These are phyloP conservation scores for Caenorhabditis panamensis DNA, from an alignment of 2,888 invertebrate species.

Conservation along the genomic window DNA sequence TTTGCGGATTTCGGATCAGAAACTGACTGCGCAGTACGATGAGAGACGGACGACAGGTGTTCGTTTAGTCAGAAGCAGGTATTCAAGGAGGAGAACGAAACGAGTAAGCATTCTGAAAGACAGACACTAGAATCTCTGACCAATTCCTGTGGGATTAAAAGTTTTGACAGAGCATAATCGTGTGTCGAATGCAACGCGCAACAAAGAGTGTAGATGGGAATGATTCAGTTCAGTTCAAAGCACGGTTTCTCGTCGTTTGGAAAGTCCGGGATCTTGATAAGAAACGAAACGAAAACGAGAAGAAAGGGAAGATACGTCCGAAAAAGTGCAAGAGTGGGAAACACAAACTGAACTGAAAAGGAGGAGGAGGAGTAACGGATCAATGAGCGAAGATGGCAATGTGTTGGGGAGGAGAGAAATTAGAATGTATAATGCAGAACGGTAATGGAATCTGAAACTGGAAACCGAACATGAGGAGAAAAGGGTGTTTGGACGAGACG, in stretches of 20 bases:
- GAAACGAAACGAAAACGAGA: conserved; percentile 11
- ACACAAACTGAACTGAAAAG: neutral
- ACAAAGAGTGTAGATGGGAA: neutral
- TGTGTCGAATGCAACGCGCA: neutral
- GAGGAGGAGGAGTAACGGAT: too few species aligned
- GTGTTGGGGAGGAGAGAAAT: neutral
- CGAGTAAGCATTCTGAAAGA: neutral
- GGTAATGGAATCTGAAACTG: conserved; percentile 12
- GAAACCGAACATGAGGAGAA: neutral
- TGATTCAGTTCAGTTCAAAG: conserved; percentile 1
- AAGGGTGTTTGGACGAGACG: neutral
- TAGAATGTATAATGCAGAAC: neutral
- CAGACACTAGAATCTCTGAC: neutral
- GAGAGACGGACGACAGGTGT: conserved; percentile 39
- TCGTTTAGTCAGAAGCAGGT: conserved; percentile 8
- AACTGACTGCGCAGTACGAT: conserved; percentile 14
- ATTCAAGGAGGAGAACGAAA: neutral
- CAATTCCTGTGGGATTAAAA: conserved; percentile 4
- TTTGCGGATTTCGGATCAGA: conserved; percentile 12
- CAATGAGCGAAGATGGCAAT: neutral
- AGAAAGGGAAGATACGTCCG: neutral
- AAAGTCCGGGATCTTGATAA: conserved; percentile 5
- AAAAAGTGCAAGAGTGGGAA: too few species aligned
- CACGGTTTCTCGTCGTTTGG: neutral
- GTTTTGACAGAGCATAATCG: conserved; percentile 12